A percentile compares a stretch with the other conserved stretches of the same genome.
Conservation (phyloP, 1,140 invertebrate genomes). For the Helicoverpa zea region DNA sequence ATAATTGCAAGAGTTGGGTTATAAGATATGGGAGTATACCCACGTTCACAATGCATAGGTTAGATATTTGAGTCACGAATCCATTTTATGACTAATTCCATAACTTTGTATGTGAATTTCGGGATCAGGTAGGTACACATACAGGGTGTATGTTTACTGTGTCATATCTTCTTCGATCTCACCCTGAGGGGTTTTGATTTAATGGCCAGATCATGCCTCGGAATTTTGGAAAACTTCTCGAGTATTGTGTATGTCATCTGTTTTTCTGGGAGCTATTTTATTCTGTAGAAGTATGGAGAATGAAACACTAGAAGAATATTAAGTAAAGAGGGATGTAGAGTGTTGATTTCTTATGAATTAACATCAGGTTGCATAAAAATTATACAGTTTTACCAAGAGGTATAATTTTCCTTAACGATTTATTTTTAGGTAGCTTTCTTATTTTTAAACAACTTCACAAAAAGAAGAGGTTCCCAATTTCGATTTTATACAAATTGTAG, state of each 20-base stretch:
- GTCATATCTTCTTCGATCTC: constrained; percentile 73
- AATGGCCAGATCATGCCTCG: constrained; percentile 63
- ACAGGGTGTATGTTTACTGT: constrained; percentile 74
- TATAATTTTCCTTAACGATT: no score
- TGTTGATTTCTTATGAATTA: not conserved
- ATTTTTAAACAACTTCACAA: no score
- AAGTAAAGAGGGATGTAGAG: not conserved
- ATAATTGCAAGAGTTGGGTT: constrained; percentile 11
- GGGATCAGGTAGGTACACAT: constrained; percentile 75
- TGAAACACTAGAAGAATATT: no score
- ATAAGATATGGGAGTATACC: constrained; percentile 14
- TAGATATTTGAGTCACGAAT: constrained; percentile 86
- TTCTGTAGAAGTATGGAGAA: not conserved
- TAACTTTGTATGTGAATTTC: constrained; percentile 85
- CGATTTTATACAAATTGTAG: no score
- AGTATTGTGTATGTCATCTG: constrained; percentile 26
- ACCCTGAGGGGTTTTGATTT: constrained; percentile 74
- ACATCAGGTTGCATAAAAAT: no score
- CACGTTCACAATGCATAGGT: constrained; percentile 68
- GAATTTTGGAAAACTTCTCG: constrained; percentile 15
- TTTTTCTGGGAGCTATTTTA: constrained; percentile 7
- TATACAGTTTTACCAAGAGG: no score
- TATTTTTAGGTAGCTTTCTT: no score
- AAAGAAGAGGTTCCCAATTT: no score
- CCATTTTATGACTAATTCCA: constrained; percentile 86